Evolutionary conservation across 30 jellyfish, hydroid and myxozoan genomes (phyloP).

Genomic region (Rhopilema esculentum): DNA sequence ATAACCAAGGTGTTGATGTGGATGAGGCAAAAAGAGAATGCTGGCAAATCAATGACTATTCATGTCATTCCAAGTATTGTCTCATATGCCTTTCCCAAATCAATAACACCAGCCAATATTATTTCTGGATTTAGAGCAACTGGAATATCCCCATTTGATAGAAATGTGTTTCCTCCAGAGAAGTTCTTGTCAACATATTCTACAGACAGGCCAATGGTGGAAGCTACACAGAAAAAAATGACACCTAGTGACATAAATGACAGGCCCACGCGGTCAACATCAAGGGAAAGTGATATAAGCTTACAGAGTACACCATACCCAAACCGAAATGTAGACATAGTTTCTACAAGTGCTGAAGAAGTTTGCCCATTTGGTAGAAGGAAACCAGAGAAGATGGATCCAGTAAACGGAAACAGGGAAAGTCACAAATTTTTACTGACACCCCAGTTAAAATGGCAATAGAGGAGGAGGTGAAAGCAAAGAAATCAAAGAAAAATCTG

Average conservation of each 20-base stretch:
- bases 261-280: background rate
- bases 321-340: background rate
- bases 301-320: background rate
- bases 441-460: conserved; percentile 28
- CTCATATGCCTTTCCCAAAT: conserved; percentile 56
- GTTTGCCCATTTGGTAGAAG: conserved; percentile 38
- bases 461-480: conserved; percentile 8
- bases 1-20: conserved; percentile 59
- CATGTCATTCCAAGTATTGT: conserved; percentile 26
- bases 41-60: conserved; percentile 55
- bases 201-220: conserved; percentile 44
- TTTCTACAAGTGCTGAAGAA: conserved; percentile 33
- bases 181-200: conserved; percentile 37
- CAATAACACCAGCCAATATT: conserved; percentile 67
- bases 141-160: conserved; percentile 70
- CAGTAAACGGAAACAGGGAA: background rate
- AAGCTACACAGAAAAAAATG: background rate
- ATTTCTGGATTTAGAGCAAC: conserved; percentile 65
- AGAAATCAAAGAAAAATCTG: background rate
- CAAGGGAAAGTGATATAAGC: background rate
- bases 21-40: conserved; percentile 55
- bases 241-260: background rate
- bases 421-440: conserved; percentile 13
- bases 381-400: background rate
- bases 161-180: conserved; percentile 27